These are phyloP conservation scores for Ovis aries DNA, from an alignment of 2,113 vertebrate species.

Conservation along the genomic window ARS-UI_Ramb_v3.0 NC_056063.1:74706001-74706500, in stretches of 20 bases:
- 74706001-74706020: not conserved
- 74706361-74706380: not conserved
- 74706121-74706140: accelerated
- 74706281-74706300: not conserved
- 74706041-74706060: not conserved
- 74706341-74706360: not conserved
- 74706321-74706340: not conserved
- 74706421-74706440: not conserved
- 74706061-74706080: not conserved
- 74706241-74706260: not conserved
- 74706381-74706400: not conserved
- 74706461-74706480: not conserved
- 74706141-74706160: not conserved
- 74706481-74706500: not conserved
- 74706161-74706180: not conserved
- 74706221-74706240: not conserved
- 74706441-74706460: not conserved
- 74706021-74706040: not conserved
- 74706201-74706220: not conserved
- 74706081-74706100: not conserved
- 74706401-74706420: not conserved
- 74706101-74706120: not conserved
- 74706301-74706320: not conserved
- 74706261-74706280: not conserved
- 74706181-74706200: not conserved